Evolutionary conservation across 2,797 vertebrate species (phyloP), one percentile per base, ranked within the genome.

Genomic region (Holocentrus rufus): DNA sequence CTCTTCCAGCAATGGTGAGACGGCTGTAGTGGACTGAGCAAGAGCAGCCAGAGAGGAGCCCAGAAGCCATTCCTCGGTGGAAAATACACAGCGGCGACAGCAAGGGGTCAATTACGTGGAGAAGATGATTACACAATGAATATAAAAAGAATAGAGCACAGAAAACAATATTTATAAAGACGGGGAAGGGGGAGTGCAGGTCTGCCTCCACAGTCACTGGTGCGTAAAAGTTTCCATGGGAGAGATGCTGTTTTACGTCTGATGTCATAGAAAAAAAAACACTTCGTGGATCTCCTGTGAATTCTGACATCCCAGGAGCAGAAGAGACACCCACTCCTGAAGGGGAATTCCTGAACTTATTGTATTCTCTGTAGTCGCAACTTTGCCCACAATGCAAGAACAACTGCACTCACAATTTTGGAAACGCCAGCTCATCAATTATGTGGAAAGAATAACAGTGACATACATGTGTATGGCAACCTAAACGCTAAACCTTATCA

Each of bases 1-100:
- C 77, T 77, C 52, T 84, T 83, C 82, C 83, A 15, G 75, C 69
- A 22, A 58, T 65, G 77, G 60, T 63, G 67, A 63, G 72, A 76
- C 82, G 64, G 65, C 52, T 13, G 4, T 27, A 22, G 31, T 15
- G 1, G 22, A 20, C 68, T 54, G 56, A 20, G 11, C 56, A 20
- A 27, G 44, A 62, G 42, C 62, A 57, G 63, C 53, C 36, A 55
- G 74, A 79, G 66, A 20, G 23, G 47, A 34, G 0, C 3, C 42
- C 14, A 3, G 2, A 7, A 49, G 49, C 18, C 22, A 20, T 52
- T 52, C n/a, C 49, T 22, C 5, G 5, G 7, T 52, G 5, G n/a
- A 42, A 42, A 42, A 42, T 15, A 15, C 42, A 15, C 42, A 39
- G 9, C 42, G 14, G 42, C 39, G 13, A 47, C 44, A 47, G 46